Percentiles rank a stretch among this genome's conserved stretches.
These are phyloP conservation scores for Dunckerocampus dactyliophorus DNA, from an alignment of 2,113 vertebrate species.

Conservation along the genomic window DNA sequence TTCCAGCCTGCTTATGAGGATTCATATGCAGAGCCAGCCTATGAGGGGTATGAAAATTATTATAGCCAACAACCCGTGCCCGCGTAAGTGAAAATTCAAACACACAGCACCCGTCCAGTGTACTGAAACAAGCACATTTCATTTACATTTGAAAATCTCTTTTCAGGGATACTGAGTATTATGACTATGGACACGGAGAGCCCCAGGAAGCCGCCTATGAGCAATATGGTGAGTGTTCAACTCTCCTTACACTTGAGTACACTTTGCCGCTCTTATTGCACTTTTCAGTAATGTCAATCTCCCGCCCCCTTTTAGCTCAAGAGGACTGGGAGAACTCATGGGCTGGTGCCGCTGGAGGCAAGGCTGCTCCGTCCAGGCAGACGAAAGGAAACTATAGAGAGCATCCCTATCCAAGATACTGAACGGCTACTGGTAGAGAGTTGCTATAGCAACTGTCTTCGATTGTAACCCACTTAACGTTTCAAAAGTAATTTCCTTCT, in stretches of 20 bases:
- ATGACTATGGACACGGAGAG: conserved; percentile 96
- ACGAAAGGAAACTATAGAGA: conserved; percentile 87
- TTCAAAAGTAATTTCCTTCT: conserved; percentile 93
- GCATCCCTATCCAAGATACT: conserved; percentile 93
- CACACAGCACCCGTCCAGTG: too few species aligned
- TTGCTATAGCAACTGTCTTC: conserved; percentile 86
- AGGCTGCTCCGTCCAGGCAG: conserved; percentile 79
- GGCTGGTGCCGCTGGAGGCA: conserved; percentile 74
- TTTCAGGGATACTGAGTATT: conserved; percentile 92
- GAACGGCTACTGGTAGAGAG: conserved; percentile 76
- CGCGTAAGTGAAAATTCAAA: conserved; percentile 75
- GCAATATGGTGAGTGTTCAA: conserved; percentile 82
- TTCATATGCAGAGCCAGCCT: conserved; percentile 83
- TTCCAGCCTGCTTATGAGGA: conserved; percentile 86
- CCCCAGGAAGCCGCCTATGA: conserved; percentile 86
- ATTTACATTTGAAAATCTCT: neutral
- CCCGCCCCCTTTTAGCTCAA: conserved; percentile 73
- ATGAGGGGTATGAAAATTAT: conserved; percentile 90
- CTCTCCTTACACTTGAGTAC: neutral
- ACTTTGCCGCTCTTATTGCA: neutral
- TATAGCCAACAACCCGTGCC: conserved; percentile 87
- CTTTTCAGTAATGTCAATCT: neutral
- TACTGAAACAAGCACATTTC: neutral
- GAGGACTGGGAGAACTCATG: conserved; percentile 90
- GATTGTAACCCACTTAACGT: conserved; percentile 87